phyloP scores from a whole-genome alignment of 2,888 invertebrate species.

The Eupithecia subfuscata region DNA sequence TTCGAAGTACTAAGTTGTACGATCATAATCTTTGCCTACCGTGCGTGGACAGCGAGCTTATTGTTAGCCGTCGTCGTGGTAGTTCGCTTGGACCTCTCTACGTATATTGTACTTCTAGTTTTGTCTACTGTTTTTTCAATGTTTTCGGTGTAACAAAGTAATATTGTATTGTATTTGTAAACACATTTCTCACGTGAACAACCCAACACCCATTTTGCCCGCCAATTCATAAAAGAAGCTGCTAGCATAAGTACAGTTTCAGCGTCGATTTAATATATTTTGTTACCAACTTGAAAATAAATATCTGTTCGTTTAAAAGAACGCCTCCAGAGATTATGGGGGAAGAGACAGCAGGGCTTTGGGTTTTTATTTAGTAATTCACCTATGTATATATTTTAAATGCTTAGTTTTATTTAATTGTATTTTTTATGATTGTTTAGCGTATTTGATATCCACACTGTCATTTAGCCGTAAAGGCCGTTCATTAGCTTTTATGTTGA shows the following conservation, averaged over 20 bases:
- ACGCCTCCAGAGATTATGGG: background rate
- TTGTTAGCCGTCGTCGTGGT: no score
- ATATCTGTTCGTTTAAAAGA: constrained; percentile 2
- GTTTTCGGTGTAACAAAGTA: background rate
- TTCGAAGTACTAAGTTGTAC: no score
- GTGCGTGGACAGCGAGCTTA: no score
- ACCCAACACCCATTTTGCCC: background rate
- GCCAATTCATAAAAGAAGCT: background rate
- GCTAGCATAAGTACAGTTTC: constrained; percentile 4
- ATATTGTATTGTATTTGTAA: background rate
- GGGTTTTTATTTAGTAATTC: background rate
- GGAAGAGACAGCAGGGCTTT: background rate
- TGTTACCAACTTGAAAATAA: constrained; percentile 1
- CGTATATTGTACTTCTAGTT: background rate
- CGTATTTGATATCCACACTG: no score
- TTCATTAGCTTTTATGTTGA: no score
- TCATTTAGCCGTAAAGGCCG: no score
- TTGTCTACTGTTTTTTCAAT: background rate
- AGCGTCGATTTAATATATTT: constrained; percentile 4
- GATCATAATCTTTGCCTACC: no score
- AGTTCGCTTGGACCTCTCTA: no score
- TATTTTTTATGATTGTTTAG: no score
- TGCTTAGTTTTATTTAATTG: no score
- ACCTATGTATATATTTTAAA: no score
- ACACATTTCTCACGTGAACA: background rate